Percentiles rank a stretch among this genome's conserved stretches.
Evolutionary conservation across 2,113 vertebrate species (phyloP).

Genomic region (Chauna torquata): DNA sequence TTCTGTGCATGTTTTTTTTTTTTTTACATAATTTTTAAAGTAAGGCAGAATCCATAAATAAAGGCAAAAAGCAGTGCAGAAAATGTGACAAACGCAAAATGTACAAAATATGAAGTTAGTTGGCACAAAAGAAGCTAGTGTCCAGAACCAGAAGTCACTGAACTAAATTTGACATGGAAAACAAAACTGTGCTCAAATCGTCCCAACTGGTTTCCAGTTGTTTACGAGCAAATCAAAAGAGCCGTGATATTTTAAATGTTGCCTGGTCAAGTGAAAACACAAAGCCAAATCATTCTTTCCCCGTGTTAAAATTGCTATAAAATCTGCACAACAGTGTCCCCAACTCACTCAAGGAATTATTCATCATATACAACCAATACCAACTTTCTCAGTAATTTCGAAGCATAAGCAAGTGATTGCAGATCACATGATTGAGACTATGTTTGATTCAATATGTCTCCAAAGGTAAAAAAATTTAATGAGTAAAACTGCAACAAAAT

Average conservation of each 20-base stretch:
- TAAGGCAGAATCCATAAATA: slow-evolving; percentile 72
- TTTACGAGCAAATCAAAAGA: slow-evolving; percentile 40
- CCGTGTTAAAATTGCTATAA: slow-evolving; percentile 31
- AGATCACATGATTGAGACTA: slow-evolving; percentile 76
- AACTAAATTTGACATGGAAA: slow-evolving; percentile 51
- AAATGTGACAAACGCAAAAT: slow-evolving; percentile 49
- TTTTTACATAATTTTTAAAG: slow-evolving; percentile 32
- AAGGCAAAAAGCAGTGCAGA: slow-evolving; percentile 67
- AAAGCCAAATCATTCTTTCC: slow-evolving; percentile 62
- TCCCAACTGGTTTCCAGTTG: slow-evolving; percentile 49
- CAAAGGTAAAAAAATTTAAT: slow-evolving; percentile 71
- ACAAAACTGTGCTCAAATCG: slow-evolving; percentile 11
- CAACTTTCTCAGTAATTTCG: slow-evolving; percentile 64
- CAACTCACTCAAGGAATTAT: slow-evolving; percentile 43
- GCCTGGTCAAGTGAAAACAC: slow-evolving; percentile 46
- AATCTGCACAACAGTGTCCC: slow-evolving; percentile 49
- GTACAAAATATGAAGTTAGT: slow-evolving; percentile 50
- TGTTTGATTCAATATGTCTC: slow-evolving; percentile 84
- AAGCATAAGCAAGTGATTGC: slow-evolving; percentile 77
- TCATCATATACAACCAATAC: slow-evolving; percentile 63
- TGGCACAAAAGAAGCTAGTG: slow-evolving; percentile 59
- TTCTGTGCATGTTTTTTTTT: slow-evolving; percentile 36
- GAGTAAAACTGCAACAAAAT: slow-evolving; percentile 76
- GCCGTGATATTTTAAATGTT: slow-evolving; percentile 30
- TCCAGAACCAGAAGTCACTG: slow-evolving; percentile 53